Conservation (phyloP, 1,140 invertebrate species). For the Caerostris darwini region DNA sequence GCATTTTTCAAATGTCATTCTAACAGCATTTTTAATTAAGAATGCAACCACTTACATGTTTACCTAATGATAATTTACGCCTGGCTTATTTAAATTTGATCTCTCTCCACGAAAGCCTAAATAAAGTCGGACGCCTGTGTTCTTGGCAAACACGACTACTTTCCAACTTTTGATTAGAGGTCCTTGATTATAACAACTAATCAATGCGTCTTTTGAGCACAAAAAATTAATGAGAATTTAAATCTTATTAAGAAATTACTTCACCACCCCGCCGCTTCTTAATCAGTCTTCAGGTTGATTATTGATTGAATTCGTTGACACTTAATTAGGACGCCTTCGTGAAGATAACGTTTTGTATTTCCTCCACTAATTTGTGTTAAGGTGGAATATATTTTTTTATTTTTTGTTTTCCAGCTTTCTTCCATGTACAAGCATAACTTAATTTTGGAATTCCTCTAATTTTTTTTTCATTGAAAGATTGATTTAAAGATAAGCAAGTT, state of each 20-base stretch:
- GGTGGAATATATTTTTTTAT: neutral
- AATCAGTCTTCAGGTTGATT: conserved; percentile 47
- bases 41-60: neutral
- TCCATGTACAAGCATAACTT: neutral
- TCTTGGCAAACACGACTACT: neutral
- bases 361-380: neutral
- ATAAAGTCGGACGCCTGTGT: neutral
- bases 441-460: neutral
- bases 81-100: neutral
- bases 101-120: neutral
- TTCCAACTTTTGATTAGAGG: conserved; percentile 14
- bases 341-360: neutral
- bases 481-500: too few species aligned
- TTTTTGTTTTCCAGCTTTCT: neutral
- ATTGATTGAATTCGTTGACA: conserved; percentile 46
- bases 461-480: neutral
- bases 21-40: neutral
- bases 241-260: conserved; percentile 42
- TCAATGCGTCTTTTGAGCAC: conserved; percentile 2
- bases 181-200: conserved; percentile 17
- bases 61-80: neutral
- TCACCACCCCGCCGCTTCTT: neutral
- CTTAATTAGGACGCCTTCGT: neutral
- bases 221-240: conserved; percentile 31
- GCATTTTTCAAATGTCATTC: too few species aligned